Base-by-base conservation (phyloP, 2,888 invertebrate genomes). In the Scotopteryx bipunctaria region DNA sequence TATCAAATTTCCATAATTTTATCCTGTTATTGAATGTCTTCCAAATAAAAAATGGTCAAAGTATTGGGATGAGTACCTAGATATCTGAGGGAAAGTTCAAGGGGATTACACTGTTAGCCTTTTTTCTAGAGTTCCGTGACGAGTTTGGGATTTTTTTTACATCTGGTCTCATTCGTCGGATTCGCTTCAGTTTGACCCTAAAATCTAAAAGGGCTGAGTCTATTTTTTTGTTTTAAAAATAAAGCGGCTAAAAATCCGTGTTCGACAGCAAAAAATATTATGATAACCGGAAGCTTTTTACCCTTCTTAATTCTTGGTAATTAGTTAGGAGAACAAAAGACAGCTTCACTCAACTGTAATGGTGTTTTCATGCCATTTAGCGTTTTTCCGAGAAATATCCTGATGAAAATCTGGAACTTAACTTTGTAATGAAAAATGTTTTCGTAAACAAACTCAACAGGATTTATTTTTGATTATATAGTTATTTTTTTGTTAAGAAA, bases 271-370 rank as follows among this genome's bases (percentile, higher is more conserved):
- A 44, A 29, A 21, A 38, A 15, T 25, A 45, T 40, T 15, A 15
- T 21, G n/a, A 33, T 32, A 47, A 15, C 32, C 25, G 4, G 23
- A 45, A 45, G 31, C 23, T 31, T 31, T 50, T 44, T 25, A 19
- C 40, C 25, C 41, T 23, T 21, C 13, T n/a, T 42, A 37, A 52
- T 46, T 52, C 37, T 31, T 35, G 42, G 46, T 52, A 37, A 52
- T 52, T 46, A 36, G 46, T 52, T 42, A 37, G 6, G 17, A 4
- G 23, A 42, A 37, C 46, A 42, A 46, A 43, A 45, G 51, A 46
- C 52, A 21, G 46, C 42, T 23, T 47, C 32, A 37, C 36, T 46
- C 41, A 41, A 25, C 36, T 45, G 41, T 36, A 17, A 25, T 46
- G 36, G 36, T 32, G 45, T 42, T 46, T 46, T 27, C 37, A 47